Percentiles rank a stretch among this genome's conserved stretches.
These are phyloP conservation scores for Carterocephalus palaemon DNA, from an alignment of 2,888 invertebrate genomes.

Conservation along the genomic window DNA sequence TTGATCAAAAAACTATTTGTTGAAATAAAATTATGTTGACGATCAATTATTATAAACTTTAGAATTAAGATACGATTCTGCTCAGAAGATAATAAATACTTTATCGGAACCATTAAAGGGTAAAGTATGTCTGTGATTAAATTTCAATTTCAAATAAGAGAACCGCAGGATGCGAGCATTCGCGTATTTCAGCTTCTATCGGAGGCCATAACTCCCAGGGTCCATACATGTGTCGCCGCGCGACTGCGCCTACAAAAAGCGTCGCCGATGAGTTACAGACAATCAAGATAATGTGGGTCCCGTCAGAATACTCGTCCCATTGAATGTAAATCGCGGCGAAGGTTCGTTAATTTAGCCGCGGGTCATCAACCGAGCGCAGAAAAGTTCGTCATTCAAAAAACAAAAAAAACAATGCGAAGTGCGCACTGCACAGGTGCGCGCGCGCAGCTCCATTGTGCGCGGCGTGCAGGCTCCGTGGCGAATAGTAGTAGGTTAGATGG, in stretches of 20 bases:
- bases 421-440: constrained; percentile 69
- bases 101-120: constrained; percentile 17
- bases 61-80: constrained; percentile 8
- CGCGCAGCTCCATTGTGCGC: constrained; percentile 63
- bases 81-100: constrained; percentile 12
- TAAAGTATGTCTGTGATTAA: constrained; percentile 14
- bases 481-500: too few relatives aligned
- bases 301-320: constrained; percentile 21
- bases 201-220: constrained; percentile 19
- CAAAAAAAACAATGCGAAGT: constrained; percentile 44
- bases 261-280: constrained; percentile 29
- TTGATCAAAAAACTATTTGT: too few relatives aligned
- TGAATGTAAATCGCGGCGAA: constrained; percentile 33
- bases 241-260: constrained; percentile 18
- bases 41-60: not conserved
- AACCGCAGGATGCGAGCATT: constrained; percentile 8
- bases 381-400: constrained; percentile 60
- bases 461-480: constrained; percentile 42
- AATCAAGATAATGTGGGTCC: constrained; percentile 23
- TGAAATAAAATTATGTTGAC: too few relatives aligned
- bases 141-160: constrained; percentile 15
- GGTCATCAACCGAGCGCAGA: constrained; percentile 68
- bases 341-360: constrained; percentile 40
- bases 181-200: constrained; percentile 16
- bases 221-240: constrained; percentile 26